phyloP scores from a whole-genome alignment of 2,113 vertebrate species.

The Nycticorax nycticorax region DNA sequence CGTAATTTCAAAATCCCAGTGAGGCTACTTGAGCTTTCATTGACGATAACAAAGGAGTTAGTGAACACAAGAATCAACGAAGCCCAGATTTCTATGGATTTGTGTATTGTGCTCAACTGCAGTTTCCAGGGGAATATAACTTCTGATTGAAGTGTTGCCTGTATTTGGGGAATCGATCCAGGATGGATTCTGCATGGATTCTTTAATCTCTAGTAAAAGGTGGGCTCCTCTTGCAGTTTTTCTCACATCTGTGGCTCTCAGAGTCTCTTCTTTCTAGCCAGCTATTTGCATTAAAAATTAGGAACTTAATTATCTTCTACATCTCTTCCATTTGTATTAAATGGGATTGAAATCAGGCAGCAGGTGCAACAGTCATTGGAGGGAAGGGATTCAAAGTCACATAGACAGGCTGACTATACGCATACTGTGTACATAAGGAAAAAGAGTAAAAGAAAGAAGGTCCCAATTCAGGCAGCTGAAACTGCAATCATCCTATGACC shows the following conservation, averaged over 20 bases:
- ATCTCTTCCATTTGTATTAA: background rate
- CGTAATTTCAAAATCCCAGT: background rate
- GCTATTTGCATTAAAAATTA: background rate
- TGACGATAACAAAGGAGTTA: background rate
- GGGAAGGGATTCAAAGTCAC: background rate
- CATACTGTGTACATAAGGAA: background rate
- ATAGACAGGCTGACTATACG: background rate
- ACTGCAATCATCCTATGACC: background rate
- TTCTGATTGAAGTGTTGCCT: background rate
- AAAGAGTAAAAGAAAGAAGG: background rate
- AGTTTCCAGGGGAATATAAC: background rate
- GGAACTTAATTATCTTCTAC: background rate
- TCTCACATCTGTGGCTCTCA: background rate
- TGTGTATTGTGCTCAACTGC: background rate
- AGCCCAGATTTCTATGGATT: background rate
- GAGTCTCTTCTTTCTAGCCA: background rate
- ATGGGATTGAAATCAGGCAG: background rate
- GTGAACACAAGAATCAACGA: background rate
- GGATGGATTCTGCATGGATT: background rate
- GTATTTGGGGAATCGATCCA: background rate
- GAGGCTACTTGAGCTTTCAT: background rate
- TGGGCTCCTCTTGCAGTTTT: background rate
- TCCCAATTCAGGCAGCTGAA: background rate
- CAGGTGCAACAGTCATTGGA: background rate
- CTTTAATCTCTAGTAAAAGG: background rate